Conservation (phyloP, 2,797 vertebrate genomes). For the Hemibagrus guttatus region DNA sequence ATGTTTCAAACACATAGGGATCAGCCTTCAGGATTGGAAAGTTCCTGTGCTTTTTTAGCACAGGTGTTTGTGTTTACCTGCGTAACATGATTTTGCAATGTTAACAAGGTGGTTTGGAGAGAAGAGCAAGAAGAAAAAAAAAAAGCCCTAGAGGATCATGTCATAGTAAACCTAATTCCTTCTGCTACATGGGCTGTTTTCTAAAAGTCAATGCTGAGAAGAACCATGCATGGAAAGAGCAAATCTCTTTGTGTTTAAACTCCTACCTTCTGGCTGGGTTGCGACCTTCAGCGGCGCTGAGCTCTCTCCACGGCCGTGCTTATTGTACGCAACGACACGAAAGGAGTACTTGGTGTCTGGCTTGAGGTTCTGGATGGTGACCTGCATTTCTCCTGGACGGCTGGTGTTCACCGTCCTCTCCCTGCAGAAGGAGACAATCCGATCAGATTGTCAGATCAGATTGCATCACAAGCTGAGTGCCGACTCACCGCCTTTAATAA, state of each 20-base stretch:
- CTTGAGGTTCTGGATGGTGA: conserved; percentile 93
- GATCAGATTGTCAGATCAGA: conserved; percentile 20
- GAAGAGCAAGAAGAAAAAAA: neutral
- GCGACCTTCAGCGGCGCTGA: conserved; percentile 86
- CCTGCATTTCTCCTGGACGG: conserved; percentile 90
- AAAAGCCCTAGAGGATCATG: neutral
- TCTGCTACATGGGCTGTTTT: neutral
- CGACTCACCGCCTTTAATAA: neutral
- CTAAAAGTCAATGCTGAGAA: neutral
- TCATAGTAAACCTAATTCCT: conserved; percentile 10
- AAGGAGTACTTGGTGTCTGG: conserved; percentile 93
- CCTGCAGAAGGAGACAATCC: conserved; percentile 65
- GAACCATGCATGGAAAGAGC: neutral
- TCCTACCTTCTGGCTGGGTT: conserved; percentile 94
- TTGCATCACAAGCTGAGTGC: conserved; percentile 15
- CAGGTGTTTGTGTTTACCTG: conserved; percentile 31
- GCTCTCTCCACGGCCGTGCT: conserved; percentile 89
- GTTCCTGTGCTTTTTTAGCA: conserved; percentile 19
- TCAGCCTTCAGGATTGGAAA: conserved; percentile 45
- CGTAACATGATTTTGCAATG: conserved; percentile 32
- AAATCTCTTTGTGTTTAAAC: neutral
- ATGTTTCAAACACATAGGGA: conserved; percentile 44
- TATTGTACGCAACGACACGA: conserved; percentile 89
- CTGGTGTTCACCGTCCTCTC: conserved; percentile 93
- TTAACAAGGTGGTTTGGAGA: conserved; percentile 13